Evolutionary conservation across 1,140 invertebrate genomes (phyloP).

Genomic region (Drosophila seguyi): DNA sequence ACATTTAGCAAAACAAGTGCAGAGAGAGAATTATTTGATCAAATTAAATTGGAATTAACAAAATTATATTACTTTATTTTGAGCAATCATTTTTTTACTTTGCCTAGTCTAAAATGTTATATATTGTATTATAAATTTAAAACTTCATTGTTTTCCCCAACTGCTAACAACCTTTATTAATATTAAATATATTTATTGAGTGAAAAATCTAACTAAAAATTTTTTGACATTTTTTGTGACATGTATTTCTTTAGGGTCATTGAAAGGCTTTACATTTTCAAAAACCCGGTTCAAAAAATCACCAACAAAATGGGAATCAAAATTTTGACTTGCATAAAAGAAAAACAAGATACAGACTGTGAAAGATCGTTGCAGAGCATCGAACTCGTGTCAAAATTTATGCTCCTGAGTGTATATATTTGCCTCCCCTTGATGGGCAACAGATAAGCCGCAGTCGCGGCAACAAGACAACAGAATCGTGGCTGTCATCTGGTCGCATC

Average conservation of each 20-base stretch:
- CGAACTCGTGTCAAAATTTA: conserved; percentile 1
- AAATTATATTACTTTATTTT: neutral
- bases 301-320: neutral
- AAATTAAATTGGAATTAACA: neutral
- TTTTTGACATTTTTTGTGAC: no score
- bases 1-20: neutral
- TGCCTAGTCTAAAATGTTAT: no score
- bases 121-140: no score
- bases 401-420: conserved; percentile 17
- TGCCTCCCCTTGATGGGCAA: conserved; percentile 24
- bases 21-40: neutral
- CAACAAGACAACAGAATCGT: conserved; percentile 2
- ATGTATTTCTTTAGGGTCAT: neutral
- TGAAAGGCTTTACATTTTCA: no score
- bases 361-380: neutral
- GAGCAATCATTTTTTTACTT: neutral
- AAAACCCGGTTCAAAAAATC: neutral
- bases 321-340: neutral
- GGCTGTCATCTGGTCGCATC: conserved; percentile 37
- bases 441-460: conserved; percentile 17
- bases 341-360: neutral
- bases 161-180: no score
- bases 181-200: no score
- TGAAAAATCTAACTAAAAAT: no score
- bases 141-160: no score